Percentiles rank a stretch among this genome's conserved stretches.
These are phyloP conservation scores for Physella acuta DNA, from an alignment of 1,140 invertebrate species.

Conservation along the genomic window DNA sequence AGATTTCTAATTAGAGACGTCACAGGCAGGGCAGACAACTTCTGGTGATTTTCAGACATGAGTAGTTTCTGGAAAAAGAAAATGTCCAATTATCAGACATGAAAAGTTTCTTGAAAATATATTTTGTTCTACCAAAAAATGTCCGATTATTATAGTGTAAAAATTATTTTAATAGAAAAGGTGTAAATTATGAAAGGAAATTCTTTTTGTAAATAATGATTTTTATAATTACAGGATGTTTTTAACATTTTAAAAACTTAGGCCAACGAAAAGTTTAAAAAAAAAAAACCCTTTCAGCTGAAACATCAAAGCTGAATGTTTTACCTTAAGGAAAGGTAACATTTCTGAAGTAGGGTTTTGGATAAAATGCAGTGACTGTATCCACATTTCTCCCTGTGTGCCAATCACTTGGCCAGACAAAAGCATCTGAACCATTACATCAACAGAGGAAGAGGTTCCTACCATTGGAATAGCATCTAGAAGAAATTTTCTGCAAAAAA, in stretches of 20 bases:
- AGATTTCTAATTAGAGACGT: constrained; percentile 63
- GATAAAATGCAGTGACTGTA: constrained; percentile 79
- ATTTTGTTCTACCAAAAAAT: too few species aligned
- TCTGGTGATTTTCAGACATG: constrained; percentile 29
- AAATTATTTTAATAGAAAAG: too few species aligned
- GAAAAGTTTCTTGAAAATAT: too few species aligned
- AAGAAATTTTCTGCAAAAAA: constrained; percentile 57
- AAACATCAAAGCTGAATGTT: too few species aligned
- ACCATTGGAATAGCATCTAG: constrained; percentile 80
- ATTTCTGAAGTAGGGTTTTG: constrained; percentile 74
- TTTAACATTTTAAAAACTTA: too few species aligned
- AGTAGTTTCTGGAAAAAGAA: constrained; percentile 19
- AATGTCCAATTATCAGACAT: too few species aligned
- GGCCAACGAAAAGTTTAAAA: too few species aligned
- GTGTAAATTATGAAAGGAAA: too few species aligned
- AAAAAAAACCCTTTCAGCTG: too few species aligned
- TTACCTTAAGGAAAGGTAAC: constrained; percentile 66
- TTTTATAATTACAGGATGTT: too few species aligned
- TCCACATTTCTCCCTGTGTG: constrained; percentile 72
- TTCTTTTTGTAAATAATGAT: too few species aligned
- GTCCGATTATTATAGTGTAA: too few species aligned
- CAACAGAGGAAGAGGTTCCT: constrained; percentile 75
- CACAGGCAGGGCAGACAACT: constrained; percentile 61
- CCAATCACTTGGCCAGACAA: constrained; percentile 69
- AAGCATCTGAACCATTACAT: constrained; percentile 79